Base-by-base conservation (phyloP, 1,140 invertebrate species). In the Lepidostoma basale region DNA sequence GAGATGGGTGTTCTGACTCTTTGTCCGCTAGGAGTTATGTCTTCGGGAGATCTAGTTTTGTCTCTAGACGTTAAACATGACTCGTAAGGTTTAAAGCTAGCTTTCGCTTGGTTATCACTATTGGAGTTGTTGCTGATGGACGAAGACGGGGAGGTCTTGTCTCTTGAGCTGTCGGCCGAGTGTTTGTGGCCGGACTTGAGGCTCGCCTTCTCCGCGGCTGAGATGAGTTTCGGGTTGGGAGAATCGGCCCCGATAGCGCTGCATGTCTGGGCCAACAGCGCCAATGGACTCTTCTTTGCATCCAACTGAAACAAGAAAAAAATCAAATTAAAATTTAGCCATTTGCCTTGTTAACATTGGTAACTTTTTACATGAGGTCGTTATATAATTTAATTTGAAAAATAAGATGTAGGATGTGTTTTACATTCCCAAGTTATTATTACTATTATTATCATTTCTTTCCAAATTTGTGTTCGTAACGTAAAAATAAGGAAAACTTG, bases 261-360 rank as follows among this genome's bases (percentile, higher is more conserved):
- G 85, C 96, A 98, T 39, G 95, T 97, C 80, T 97, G 95, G 22
- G 95, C 95, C 70, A 98, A 83, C 23, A 98, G 84, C 23, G 95
- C 95, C 77, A 98, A 84, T 10, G 96, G 96, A 84, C 94, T 96
- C 81, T 96, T 96, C 85, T 97, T 97, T 56, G 94, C 92, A 81
- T 97, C 95, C 86, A 97, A 86, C 95, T 97, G 88, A 64, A 91
- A 91, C 79, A 83, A 82, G 81, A 84, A 65, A 75, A 78, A 78
- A 81, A 77, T 81, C 14, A 5, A n/a, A n/a, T n/a, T n/a, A 6
- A 6, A n/a, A 36, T 80, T 81, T 79, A 78, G 79, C 80, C 80
- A 77, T 47, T n/a, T n/a, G n/a, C n/a, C n/a, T n/a, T n/a, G n/a
- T n/a, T n/a, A n/a, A n/a, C n/a, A n/a, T n/a, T n/a, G n/a, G n/a